Conservation (phyloP, 2,888 invertebrate genomes). For the Caradrina clavipalpis region DNA sequence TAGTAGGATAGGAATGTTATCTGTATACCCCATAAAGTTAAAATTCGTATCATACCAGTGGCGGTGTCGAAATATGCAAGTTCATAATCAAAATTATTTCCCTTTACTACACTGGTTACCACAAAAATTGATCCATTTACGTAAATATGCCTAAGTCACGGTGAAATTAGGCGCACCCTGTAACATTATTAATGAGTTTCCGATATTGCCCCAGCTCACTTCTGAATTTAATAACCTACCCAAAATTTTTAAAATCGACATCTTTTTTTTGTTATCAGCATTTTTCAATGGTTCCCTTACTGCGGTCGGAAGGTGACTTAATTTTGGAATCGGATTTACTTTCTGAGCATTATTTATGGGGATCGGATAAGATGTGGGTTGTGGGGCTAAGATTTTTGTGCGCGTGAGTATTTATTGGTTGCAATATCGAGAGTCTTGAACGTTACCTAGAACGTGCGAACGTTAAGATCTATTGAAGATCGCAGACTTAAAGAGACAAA, state of each 20-base stretch:
- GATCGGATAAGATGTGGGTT: constrained; percentile 38
- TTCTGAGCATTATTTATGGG: constrained; percentile 50
- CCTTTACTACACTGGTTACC: constrained; percentile 66
- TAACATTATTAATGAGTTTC: constrained; percentile 89
- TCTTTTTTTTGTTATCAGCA: constrained; percentile 71
- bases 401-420: background rate
- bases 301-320: constrained; percentile 50
- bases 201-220: constrained; percentile 81
- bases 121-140: constrained; percentile 78
- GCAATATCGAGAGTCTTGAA: background rate
- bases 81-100: constrained; percentile 60
- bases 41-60: background rate
- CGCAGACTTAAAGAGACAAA: too few species aligned
- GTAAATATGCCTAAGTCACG: constrained; percentile 82
- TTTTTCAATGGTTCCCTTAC: constrained; percentile 61
- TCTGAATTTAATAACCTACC: constrained; percentile 80
- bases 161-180: constrained; percentile 84
- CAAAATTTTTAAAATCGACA: constrained; percentile 75
- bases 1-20: too few species aligned
- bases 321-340: constrained; percentile 53
- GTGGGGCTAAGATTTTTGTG: background rate
- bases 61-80: constrained; percentile 25
- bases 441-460: too few species aligned
- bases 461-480: too few species aligned
- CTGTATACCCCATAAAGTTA: too few species aligned